phyloP scores from a whole-genome alignment of 2,888 invertebrate species.

The Sialis fuliginosa region DNA sequence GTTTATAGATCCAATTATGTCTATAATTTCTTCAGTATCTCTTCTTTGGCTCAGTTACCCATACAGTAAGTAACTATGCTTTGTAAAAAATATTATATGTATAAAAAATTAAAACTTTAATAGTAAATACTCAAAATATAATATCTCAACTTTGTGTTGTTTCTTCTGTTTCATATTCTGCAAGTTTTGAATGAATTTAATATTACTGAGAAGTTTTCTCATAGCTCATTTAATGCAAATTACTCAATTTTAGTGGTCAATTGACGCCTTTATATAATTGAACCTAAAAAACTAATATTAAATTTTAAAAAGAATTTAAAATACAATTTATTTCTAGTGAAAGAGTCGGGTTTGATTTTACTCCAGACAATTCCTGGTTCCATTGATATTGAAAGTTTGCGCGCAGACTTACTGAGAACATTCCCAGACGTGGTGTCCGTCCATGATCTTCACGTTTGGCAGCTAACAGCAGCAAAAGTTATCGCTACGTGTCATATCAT shows the following conservation, averaged over 20 bases:
- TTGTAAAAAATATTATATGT: no score
- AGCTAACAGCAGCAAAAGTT: constrained; percentile 57
- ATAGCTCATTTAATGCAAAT: not conserved
- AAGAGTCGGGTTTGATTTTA: constrained; percentile 72
- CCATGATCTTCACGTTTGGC: constrained; percentile 84
- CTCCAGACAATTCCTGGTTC: constrained; percentile 86
- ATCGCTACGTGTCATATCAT: constrained; percentile 75
- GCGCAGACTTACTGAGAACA: constrained; percentile 39
- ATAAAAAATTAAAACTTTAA: no score
- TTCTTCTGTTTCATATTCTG: no score
- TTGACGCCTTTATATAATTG: not conserved
- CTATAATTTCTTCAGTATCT: constrained; percentile 53
- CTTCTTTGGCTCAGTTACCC: constrained; percentile 62
- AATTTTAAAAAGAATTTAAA: not conserved
- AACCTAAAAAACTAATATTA: not conserved
- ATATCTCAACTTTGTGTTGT: no score
- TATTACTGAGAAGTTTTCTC: not conserved
- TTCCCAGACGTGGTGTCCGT: constrained; percentile 58
- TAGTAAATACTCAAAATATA: no score
- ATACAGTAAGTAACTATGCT: constrained; percentile 42
- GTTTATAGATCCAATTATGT: constrained; percentile 54
- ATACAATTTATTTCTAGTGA: constrained; percentile 42
- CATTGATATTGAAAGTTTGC: constrained; percentile 56
- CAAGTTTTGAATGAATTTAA: no score
- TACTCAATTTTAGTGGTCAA: not conserved